Evolutionary conservation across 1,140 invertebrate genomes (phyloP).

Genomic region (Drosophila sp.): DNA sequence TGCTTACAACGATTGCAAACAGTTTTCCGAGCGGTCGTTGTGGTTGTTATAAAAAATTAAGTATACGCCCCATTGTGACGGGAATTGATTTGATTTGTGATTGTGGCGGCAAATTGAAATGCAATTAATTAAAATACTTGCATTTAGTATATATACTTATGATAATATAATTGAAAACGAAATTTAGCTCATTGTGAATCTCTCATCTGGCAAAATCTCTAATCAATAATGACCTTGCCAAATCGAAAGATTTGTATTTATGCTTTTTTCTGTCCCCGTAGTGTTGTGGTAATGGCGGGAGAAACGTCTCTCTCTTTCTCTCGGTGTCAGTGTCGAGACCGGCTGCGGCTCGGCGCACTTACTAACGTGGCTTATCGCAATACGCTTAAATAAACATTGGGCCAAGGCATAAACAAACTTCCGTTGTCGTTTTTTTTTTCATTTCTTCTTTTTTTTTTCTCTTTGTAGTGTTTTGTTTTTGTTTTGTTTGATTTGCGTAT

Average conservation of each 20-base stretch:
- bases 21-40: no score
- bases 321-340: not conserved
- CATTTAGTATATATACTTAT: not conserved
- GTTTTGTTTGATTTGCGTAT: conserved; percentile 61
- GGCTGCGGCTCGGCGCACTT: conserved; percentile 27
- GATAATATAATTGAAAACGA: not conserved
- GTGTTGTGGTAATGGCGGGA: conserved; percentile 30
- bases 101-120: conserved; percentile 59
- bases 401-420: conserved; percentile 75
- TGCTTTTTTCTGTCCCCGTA: conserved; percentile 32
- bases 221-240: conserved; percentile 74
- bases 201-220: not conserved
- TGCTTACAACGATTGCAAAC: no score
- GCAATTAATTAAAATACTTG: conserved; percentile 36
- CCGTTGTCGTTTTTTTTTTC: conserved; percentile 58
- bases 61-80: conserved; percentile 73
- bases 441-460: conserved; percentile 35
- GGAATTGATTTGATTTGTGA: conserved; percentile 70
- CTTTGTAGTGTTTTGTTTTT: conserved; percentile 32
- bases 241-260: conserved; percentile 38
- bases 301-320: not conserved
- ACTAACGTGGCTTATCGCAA: conserved; percentile 59
- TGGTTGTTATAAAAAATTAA: conserved; percentile 54
- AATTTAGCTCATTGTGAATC: not conserved
- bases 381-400: conserved; percentile 70